Evolutionary conservation across 2,797 vertebrate species (phyloP).

Genomic region (Yasuhikotakia modesta): DNA sequence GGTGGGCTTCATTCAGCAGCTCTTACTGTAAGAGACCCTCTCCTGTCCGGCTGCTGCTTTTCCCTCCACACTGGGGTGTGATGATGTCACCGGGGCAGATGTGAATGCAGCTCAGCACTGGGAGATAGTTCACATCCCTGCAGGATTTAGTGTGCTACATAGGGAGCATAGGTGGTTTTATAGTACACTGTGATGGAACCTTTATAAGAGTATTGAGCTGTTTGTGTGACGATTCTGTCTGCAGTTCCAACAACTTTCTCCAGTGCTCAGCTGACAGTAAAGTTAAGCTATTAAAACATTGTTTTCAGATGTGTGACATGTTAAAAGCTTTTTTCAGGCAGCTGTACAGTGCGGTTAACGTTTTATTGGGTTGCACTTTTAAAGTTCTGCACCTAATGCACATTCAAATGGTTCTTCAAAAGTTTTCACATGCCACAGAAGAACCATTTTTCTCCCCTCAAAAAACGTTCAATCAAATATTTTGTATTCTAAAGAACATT

Average conservation of each 20-base stretch:
- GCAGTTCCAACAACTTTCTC: not conserved
- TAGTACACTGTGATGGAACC: not conserved
- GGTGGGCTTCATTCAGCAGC: slow-evolving; percentile 62
- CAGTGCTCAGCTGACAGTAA: slow-evolving; percentile 2
- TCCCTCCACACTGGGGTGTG: slow-evolving; percentile 53
- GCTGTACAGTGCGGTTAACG: not conserved
- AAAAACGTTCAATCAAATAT: too few species aligned
- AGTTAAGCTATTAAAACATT: not conserved
- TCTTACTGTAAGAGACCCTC: slow-evolving; percentile 19
- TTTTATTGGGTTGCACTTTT: too few species aligned
- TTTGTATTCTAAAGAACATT: too few species aligned
- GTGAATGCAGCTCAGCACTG: slow-evolving; percentile 17
- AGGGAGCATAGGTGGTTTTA: not conserved
- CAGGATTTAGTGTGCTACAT: slow-evolving; percentile 7
- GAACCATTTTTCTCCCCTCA: too few species aligned
- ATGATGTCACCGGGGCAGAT: slow-evolving; percentile 28
- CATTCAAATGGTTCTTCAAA: too few species aligned
- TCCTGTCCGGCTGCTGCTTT: slow-evolving; percentile 39
- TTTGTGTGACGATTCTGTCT: not conserved
- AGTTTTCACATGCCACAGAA: too few species aligned
- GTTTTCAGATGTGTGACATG: not conserved
- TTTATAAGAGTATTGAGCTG: slow-evolving; percentile 12
- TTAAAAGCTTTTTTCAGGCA: not conserved
- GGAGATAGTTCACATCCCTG: slow-evolving; percentile 8
- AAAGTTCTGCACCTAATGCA: too few species aligned